These are phyloP conservation scores for Hetaerina titia DNA, from an alignment of 2,888 invertebrate genomes.

Conservation along the genomic window DNA sequence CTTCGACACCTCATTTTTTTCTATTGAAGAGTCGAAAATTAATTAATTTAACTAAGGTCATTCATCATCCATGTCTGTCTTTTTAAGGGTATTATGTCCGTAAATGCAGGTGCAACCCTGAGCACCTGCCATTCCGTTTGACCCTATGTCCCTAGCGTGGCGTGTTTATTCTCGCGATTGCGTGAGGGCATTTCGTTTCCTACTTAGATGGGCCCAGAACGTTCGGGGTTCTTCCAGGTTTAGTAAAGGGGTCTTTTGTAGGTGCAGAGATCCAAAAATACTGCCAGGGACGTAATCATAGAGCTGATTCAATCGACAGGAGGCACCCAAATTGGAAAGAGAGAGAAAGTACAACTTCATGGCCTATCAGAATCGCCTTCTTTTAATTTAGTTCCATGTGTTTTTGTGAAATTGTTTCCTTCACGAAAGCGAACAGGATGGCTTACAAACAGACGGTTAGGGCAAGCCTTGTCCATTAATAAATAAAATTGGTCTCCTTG, in stretches of 20 bases:
- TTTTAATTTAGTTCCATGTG: neutral
- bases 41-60: constrained; percentile 16
- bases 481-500: too few species aligned
- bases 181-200: constrained; percentile 43
- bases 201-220: neutral
- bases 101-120: constrained; percentile 29
- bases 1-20: too few species aligned
- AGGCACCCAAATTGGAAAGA: neutral
- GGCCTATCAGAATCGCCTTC: neutral
- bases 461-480: neutral
- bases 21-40: too few species aligned
- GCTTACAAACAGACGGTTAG: neutral
- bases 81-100: neutral
- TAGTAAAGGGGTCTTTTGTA: neutral
- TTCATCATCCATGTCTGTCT: neutral
- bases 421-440: neutral
- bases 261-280: neutral
- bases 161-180: neutral
- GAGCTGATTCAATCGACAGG: constrained; percentile 10
- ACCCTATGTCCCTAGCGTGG: neutral
- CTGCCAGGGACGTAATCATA: constrained; percentile 22
- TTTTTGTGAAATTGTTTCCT: neutral
- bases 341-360: neutral
- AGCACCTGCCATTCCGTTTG: constrained; percentile 41
- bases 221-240: neutral